Base-by-base conservation (phyloP, 2,888 invertebrate species). In the Meloe dianella region DNA sequence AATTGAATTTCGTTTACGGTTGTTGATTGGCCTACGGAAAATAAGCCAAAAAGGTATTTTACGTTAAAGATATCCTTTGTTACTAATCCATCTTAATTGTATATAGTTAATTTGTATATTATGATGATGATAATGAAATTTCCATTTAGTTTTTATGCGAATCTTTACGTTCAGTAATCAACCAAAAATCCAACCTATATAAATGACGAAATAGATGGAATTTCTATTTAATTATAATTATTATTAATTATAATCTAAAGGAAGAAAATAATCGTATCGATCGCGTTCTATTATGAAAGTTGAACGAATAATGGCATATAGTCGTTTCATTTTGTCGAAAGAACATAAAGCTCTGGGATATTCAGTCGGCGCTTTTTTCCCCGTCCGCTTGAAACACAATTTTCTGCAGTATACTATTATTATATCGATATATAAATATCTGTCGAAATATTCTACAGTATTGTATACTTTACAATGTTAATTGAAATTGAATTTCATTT, bases 141-240 rank as follows among this genome's bases (percentile, higher is more conserved):
- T 41, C n/a, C 7, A 41, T 17, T 4, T 17, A 17, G 10, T 41
- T 41, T 41, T 2, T 41, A 41, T 17, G n/a, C n/a, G n/a, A n/a
- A n/a, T n/a, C n/a, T n/a, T n/a, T 41, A 41, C 2, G 10, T 41
- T n/a, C n/a, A 41, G 17, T n/a, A 5, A n/a, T 6, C 17, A 41
- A n/a, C n/a, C n/a, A 41, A 41, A 41, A 41, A 4, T 17, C 17
- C 6, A 17, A 41, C 17, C 41, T 41, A 41, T 17, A 41, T 41
- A 41, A 3, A 17, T 1, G 41, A 7, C 2, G 7, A 41, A 41
- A 41, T 41, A 41, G 17, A 41, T 17, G 41, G 41, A 17, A 41
- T 41, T 41, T 41, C 17, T 47, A 47, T 47, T 47, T 47, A 47
- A 47, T 22, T 22, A 47, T 47, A 47, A 22, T 47, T 47, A 20